Conservation (phyloP, 2,888 invertebrate genomes). For the Notodonta dromedarius region DNA sequence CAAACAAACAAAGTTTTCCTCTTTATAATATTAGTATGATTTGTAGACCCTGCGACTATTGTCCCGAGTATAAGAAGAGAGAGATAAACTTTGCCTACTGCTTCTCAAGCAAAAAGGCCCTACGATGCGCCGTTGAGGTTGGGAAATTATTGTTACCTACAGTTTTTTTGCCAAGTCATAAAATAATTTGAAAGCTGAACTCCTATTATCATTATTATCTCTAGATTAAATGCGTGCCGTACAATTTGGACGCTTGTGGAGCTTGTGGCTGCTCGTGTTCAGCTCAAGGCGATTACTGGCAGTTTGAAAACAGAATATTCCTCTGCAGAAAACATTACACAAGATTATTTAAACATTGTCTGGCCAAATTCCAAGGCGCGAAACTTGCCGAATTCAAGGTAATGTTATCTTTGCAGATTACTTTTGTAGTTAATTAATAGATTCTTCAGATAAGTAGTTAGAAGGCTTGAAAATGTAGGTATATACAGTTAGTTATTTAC, state of each 20-base stretch:
- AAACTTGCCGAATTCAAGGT: constrained; percentile 78
- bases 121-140: constrained; percentile 73
- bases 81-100: constrained; percentile 72
- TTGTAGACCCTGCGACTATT: constrained; percentile 73
- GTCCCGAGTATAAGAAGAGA: constrained; percentile 61
- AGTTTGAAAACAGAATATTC: constrained; percentile 76
- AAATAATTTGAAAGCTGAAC: no score
- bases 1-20: no score
- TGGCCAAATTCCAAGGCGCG: constrained; percentile 72
- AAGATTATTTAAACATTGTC: constrained; percentile 67
- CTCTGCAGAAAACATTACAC: constrained; percentile 74
- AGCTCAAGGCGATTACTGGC: constrained; percentile 85
- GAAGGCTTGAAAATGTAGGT: not conserved
- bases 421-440: not conserved
- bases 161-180: not conserved
- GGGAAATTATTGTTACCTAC: constrained; percentile 9
- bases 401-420: constrained; percentile 10
- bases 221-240: constrained; percentile 81
- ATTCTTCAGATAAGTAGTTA: not conserved
- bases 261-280: constrained; percentile 74
- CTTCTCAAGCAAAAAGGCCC: constrained; percentile 68
- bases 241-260: constrained; percentile 76
- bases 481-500: not conserved
- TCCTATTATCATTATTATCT: no score
- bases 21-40: no score